Percentiles rank a stretch among this genome's conserved stretches.
Evolutionary conservation across 2,888 invertebrate species (phyloP).

Genomic region (Leptinotarsa peninsularis): DNA sequence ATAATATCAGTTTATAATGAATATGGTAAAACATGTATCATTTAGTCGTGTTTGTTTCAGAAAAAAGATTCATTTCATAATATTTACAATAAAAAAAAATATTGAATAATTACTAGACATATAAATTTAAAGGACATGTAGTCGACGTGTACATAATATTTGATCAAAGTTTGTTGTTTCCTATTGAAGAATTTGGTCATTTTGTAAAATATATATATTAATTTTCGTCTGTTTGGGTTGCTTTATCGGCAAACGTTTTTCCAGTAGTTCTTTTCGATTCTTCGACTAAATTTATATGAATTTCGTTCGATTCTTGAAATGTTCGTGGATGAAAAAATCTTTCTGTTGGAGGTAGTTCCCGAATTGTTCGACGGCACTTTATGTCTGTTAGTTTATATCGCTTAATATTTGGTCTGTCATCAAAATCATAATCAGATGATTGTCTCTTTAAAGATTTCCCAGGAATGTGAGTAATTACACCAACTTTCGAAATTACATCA

Average conservation of each 20-base stretch:
- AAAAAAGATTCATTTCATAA: too few relatives aligned
- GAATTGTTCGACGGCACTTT: constrained; percentile 58
- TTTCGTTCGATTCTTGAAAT: constrained; percentile 28
- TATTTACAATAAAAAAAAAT: too few relatives aligned
- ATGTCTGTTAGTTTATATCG: constrained; percentile 58
- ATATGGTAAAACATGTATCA: too few relatives aligned
- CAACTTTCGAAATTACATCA: constrained; percentile 25
- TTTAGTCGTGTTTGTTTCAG: too few relatives aligned
- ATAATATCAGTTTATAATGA: too few relatives aligned
- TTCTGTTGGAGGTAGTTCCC: constrained; percentile 44
- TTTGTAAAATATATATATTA: constrained; percentile 20
- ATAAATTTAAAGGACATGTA: too few relatives aligned
- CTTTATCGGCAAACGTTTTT: constrained; percentile 52
- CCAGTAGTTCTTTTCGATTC: constrained; percentile 21
- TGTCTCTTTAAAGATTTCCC: constrained; percentile 37
- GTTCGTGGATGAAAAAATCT: constrained; percentile 18
- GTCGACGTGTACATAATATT: too few relatives aligned
- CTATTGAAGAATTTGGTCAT: not conserved
- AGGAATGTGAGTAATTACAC: constrained; percentile 14
- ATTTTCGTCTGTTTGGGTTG: constrained; percentile 58
- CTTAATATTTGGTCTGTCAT: constrained; percentile 49
- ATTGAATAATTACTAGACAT: too few relatives aligned
- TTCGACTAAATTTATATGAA: constrained; percentile 33
- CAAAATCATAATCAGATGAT: constrained; percentile 36
- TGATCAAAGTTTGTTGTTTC: not conserved